Percentiles rank a stretch among this genome's conserved stretches.
Evolutionary conservation across 2,113 vertebrate species (phyloP).

Genomic region (Zosterops hypoxanthus): DNA sequence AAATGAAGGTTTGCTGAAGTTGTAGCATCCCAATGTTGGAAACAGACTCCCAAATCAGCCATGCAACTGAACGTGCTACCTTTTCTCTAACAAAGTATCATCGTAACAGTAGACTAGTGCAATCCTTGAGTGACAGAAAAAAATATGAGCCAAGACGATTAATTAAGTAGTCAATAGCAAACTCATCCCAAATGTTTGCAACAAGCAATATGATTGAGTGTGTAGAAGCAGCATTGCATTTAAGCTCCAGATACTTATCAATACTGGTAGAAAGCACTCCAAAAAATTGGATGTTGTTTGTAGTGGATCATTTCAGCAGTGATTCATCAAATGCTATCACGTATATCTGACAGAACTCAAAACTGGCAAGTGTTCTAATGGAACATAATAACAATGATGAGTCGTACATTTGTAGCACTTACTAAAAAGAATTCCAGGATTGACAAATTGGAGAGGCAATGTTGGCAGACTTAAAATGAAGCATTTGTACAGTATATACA

Average conservation of each 20-base stretch:
- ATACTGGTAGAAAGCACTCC: constrained; percentile 56
- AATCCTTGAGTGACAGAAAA: constrained; percentile 42
- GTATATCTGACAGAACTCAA: constrained; percentile 66
- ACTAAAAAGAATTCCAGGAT: constrained; percentile 59
- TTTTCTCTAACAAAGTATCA: constrained; percentile 1
- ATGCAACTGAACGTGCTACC: not conserved
- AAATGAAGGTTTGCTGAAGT: not conserved
- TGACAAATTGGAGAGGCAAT: constrained; percentile 69
- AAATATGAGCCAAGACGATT: constrained; percentile 33
- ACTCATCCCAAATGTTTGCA: constrained; percentile 51
- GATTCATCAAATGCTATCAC: constrained; percentile 64
- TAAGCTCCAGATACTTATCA: constrained; percentile 56
- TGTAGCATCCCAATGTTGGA: not conserved
- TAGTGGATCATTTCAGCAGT: constrained; percentile 64
- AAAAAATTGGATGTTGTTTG: constrained; percentile 58
- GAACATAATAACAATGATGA: constrained; percentile 72
- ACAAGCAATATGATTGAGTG: constrained; percentile 14
- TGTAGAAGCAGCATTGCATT: constrained; percentile 18
- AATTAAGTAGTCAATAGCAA: constrained; percentile 61
- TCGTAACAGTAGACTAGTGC: not conserved
- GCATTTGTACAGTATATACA: constrained; percentile 72
- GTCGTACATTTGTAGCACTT: constrained; percentile 64
- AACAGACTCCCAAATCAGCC: not conserved
- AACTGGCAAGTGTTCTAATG: constrained; percentile 72
- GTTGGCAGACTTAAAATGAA: constrained; percentile 68